Percentiles rank a stretch among this genome's conserved stretches.
These are phyloP conservation scores for Rallus crepitans DNA, from an alignment of 2,797 vertebrate genomes.

Conservation along the genomic window DNA sequence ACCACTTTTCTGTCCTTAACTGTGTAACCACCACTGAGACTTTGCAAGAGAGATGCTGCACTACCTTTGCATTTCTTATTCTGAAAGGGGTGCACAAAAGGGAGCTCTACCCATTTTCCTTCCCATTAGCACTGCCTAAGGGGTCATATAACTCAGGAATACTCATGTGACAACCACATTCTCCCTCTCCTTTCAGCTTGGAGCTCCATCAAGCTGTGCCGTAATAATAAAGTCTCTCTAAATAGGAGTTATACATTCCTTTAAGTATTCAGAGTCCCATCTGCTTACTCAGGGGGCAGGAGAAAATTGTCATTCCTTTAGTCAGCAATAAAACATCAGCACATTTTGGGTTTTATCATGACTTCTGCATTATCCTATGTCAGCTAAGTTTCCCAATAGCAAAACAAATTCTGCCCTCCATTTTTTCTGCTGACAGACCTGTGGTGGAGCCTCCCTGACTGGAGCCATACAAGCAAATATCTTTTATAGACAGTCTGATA, in stretches of 20 bases:
- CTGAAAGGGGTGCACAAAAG: neutral
- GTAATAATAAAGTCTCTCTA: neutral
- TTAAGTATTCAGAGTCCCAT: neutral
- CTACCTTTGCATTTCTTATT: neutral
- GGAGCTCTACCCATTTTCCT: neutral
- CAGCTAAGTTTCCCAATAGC: neutral
- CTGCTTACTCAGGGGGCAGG: neutral
- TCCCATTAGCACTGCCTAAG: neutral
- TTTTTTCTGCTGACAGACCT: neutral
- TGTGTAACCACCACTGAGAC: rapidly evolving
- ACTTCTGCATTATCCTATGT: neutral
- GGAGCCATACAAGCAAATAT: neutral
- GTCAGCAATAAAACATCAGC: conserved; percentile 29
- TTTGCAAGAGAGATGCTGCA: neutral
- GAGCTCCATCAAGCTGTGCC: neutral
- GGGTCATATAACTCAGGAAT: neutral
- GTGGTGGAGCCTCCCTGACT: neutral
- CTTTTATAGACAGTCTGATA: neutral
- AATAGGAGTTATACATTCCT: neutral
- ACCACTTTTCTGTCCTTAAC: neutral
- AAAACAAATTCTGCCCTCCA: neutral
- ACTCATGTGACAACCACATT: neutral
- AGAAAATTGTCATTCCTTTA: conserved; percentile 19
- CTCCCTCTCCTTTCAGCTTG: neutral
- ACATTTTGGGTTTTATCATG: neutral